Evolutionary conservation across 2,113 vertebrate genomes (phyloP), one percentile per base, ranked within the genome.

Genomic region (Glaucidium brasilianum): DNA sequence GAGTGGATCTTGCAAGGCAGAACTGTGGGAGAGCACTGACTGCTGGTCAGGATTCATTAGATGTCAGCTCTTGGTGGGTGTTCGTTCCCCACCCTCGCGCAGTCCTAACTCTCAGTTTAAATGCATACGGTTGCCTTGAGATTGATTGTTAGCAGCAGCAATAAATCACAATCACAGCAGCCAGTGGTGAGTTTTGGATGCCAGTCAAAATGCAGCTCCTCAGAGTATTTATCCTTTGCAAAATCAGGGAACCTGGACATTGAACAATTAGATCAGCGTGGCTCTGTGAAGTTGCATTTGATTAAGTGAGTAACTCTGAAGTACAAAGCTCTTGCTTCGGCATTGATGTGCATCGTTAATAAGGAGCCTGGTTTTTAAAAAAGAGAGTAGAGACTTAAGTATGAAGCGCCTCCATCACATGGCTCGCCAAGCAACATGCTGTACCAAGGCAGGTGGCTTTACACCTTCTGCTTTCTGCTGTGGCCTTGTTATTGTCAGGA

Each of bases 261-360:
- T 82, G 94, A 95, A 41, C 89, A 73, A 83, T 91, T 78, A 87
- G 63, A 78, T 71, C 90, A 63, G 49, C 1, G 4, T 59, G 79
- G 72, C 76, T 80, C 82, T 91, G 68, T 43, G 91, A 92, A 93
- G 91, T 47, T 93, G 96, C 72, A n/a, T 91, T 95, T 86, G 94
- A 94, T 95, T 91, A 91, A 92, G 79, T 49, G 72, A 74, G 75
- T 63, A 88, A 66, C 79, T 86, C 52, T 88, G 92, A 86, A 93
- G 76, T 43, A 73, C 63, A 63, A 53, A 80, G 85, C 71, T 74
- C 58, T 59, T 86, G 67, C 85, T 56, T 30, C 20, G 53, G 75
- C 63, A 47, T 10, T 86, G 72, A 66, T 62, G 56, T 67, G 75
- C 79, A 56, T 74, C 15, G 67, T 72, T 95, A 84, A 94, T 74